Percentiles rank a stretch among this genome's conserved stretches.
These are phyloP conservation scores for Petroica traversi DNA, from an alignment of 2,113 vertebrate species.

Conservation along the genomic window DNA sequence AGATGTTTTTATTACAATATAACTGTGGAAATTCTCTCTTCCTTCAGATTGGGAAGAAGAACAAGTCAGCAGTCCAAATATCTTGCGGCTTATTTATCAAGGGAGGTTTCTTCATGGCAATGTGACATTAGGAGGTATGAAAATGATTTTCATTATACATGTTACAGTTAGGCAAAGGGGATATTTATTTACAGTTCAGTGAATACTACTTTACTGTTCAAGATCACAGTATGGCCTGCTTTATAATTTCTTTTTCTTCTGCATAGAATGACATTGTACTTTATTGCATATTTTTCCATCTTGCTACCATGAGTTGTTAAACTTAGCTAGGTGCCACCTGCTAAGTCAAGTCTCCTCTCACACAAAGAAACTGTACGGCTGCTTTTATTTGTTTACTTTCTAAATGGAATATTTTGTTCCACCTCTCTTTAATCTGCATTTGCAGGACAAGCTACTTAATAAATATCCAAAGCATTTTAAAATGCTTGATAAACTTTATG, in stretches of 20 bases:
- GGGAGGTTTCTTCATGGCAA: conserved; percentile 98
- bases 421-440: neutral
- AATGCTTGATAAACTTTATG: neutral
- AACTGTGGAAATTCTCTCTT: conserved; percentile 17
- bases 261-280: neutral
- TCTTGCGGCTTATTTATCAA: conserved; percentile 97
- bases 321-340: neutral
- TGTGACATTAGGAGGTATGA: conserved; percentile 95
- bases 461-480: neutral
- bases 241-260: neutral
- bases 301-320: neutral
- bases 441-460: neutral
- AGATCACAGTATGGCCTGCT: neutral
- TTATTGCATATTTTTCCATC: neutral
- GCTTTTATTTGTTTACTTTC: neutral
- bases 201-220: neutral
- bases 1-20: neutral
- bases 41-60: conserved; percentile 96
- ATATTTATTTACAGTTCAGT: neutral
- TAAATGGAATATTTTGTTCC: neutral
- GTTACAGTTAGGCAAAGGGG: neutral
- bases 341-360: neutral
- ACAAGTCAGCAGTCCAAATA: conserved; percentile 96
- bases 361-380: neutral
- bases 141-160: neutral